A percentile compares a stretch with the other conserved stretches of the same genome.
Conservation (phyloP, 2,888 invertebrate species). For the Leptinotarsa rubiginosa region DNA sequence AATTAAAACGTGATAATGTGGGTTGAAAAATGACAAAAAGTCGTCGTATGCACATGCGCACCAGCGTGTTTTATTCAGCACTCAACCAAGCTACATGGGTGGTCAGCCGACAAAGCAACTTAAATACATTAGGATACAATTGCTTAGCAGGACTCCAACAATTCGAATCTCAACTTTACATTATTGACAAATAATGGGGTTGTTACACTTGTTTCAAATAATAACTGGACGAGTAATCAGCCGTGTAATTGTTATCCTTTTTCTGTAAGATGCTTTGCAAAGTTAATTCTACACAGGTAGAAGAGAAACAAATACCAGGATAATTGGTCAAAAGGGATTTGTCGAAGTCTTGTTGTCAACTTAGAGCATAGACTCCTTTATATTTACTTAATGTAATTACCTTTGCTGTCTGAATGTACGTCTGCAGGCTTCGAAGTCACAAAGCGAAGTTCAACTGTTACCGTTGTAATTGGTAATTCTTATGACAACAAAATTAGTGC, state of each 20-base stretch:
- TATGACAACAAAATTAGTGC: slow-evolving; percentile 20
- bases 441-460: slow-evolving; percentile 18
- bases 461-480: slow-evolving; percentile 15
- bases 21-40: slow-evolving; percentile 36
- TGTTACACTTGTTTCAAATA: slow-evolving; percentile 62
- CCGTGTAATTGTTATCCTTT: slow-evolving; percentile 60
- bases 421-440: slow-evolving; percentile 20
- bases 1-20: slow-evolving; percentile 31
- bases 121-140: slow-evolving; percentile 64
- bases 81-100: slow-evolving; percentile 56
- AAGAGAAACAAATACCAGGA: slow-evolving; percentile 48
- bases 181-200: slow-evolving; percentile 60
- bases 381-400: slow-evolving; percentile 42
- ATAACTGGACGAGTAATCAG: slow-evolving; percentile 58
- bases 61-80: slow-evolving; percentile 40
- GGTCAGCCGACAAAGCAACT: slow-evolving; percentile 62
- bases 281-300: slow-evolving; percentile 55
- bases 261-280: slow-evolving; percentile 45
- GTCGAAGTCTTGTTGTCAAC: slow-evolving; percentile 34
- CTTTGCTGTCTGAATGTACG: slow-evolving; percentile 20
- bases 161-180: slow-evolving; percentile 56
- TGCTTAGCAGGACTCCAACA: slow-evolving; percentile 60
- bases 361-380: slow-evolving; percentile 32
- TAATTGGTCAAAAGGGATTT: slow-evolving; percentile 44
- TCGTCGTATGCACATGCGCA: slow-evolving; percentile 26